Percentiles rank a stretch among this genome's conserved stretches.
Evolutionary conservation across 1,140 invertebrate species (phyloP).

Genomic region (Macrostomum lignano): DNA sequence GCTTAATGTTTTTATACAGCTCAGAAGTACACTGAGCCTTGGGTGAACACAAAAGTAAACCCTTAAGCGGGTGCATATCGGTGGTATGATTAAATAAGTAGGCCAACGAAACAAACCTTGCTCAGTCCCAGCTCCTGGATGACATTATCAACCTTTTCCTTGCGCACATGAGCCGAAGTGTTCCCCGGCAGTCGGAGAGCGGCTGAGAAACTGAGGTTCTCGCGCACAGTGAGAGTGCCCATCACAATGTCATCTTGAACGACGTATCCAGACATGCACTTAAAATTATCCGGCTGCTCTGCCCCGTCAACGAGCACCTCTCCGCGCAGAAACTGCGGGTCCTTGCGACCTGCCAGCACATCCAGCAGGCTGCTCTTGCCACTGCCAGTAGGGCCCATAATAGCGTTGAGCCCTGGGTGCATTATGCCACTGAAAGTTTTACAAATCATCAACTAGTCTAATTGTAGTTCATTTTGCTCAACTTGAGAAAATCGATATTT

Average conservation of each 20-base stretch:
- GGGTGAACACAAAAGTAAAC: too few species aligned
- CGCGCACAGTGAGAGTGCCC: conserved; percentile 11
- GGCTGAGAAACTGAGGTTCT: conserved; percentile 24
- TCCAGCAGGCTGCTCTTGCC: conserved; percentile 17
- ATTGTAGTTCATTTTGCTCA: conserved; percentile 2
- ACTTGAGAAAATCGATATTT: too few species aligned
- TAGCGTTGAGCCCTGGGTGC: conserved; percentile 5
- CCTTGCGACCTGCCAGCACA: conserved; percentile 22
- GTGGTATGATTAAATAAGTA: too few species aligned
- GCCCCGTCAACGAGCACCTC: conserved; percentile 19
- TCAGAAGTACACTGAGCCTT: too few species aligned
- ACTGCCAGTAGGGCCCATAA: conserved; percentile 7
- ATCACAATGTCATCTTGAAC: conserved; percentile 16
- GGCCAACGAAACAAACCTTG: too few species aligned
- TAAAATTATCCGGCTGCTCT: conserved; percentile 21
- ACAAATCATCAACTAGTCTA: background rate
- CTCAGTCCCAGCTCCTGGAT: conserved; percentile 17
- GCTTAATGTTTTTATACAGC: too few species aligned
- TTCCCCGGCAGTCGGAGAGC: conserved; percentile 13
- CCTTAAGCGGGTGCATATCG: too few species aligned
- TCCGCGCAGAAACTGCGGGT: conserved; percentile 15
- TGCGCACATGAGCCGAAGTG: conserved; percentile 10
- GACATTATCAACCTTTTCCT: conserved; percentile 14
- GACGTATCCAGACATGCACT: conserved; percentile 26
- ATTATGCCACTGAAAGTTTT: background rate